phyloP scores from a whole-genome alignment of 2,113 vertebrate species.

The Amphiprion percula region DNA sequence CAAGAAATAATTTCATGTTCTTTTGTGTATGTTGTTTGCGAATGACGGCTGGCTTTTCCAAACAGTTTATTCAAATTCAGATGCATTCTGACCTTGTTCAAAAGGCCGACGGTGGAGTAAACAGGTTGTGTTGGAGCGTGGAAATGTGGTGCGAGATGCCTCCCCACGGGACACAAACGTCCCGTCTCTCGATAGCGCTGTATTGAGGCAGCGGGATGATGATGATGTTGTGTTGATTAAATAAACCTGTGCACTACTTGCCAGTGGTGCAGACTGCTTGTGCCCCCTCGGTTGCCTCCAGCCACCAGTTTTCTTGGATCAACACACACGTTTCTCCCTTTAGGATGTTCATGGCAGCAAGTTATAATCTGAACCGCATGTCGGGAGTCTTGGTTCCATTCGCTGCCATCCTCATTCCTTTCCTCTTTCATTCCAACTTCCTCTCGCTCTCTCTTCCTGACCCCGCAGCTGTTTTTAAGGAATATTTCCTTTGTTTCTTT shows the following conservation, averaged over 20 bases:
- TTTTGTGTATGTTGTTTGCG: constrained; percentile 42
- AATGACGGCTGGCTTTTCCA: constrained; percentile 58
- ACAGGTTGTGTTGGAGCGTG: constrained; percentile 41
- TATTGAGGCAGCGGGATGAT: background rate
- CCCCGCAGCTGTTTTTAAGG: constrained; percentile 56
- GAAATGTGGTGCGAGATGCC: constrained; percentile 37
- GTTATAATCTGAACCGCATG: constrained; percentile 74
- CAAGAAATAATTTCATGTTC: constrained; percentile 30
- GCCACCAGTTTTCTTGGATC: constrained; percentile 43
- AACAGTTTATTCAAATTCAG: constrained; percentile 60
- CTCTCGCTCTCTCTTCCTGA: constrained; percentile 63
- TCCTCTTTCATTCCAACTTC: constrained; percentile 67
- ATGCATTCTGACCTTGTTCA: constrained; percentile 28
- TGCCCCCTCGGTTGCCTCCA: constrained; percentile 43
- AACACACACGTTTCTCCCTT: constrained; percentile 48
- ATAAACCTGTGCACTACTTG: constrained; percentile 21
- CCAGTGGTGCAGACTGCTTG: constrained; percentile 1
- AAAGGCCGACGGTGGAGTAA: constrained; percentile 10
- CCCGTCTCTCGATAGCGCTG: background rate
- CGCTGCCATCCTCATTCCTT: constrained; percentile 63
- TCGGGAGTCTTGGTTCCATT: constrained; percentile 54
- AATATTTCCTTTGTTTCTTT: constrained; percentile 56
- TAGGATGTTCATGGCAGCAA: constrained; percentile 66
- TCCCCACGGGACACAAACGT: constrained; percentile 24
- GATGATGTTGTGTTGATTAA: constrained; percentile 46